Evolutionary conservation across 2,113 vertebrate species (phyloP).

Genomic region (Pica pica): DNA sequence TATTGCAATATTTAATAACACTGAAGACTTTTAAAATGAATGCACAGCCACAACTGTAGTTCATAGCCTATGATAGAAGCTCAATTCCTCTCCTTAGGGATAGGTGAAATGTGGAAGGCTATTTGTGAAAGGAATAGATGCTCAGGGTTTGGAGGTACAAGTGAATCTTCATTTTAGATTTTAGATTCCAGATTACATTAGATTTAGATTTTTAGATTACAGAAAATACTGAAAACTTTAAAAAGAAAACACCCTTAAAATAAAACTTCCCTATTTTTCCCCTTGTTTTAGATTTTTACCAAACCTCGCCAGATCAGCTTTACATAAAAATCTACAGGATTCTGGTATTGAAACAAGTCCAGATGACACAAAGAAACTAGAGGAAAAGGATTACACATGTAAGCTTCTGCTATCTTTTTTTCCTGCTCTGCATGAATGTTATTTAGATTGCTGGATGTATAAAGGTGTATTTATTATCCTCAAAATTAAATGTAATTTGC

Average conservation of each 20-base stretch:
- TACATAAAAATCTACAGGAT: constrained; percentile 85
- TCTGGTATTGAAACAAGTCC: constrained; percentile 72
- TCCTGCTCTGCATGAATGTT: neutral
- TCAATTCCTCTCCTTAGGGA: neutral
- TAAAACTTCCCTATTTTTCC: neutral
- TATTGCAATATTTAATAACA: neutral
- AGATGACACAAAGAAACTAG: constrained; percentile 41
- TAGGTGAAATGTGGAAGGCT: neutral
- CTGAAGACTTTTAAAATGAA: neutral
- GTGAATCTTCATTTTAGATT: neutral
- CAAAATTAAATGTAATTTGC: neutral
- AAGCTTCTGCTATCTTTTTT: constrained; percentile 48
- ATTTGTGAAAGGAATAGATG: neutral
- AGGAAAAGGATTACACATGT: constrained; percentile 77
- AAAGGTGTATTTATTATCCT: neutral
- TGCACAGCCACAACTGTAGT: fast-evolving
- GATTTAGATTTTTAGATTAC: neutral
- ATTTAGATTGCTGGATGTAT: neutral
- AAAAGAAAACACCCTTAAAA: neutral
- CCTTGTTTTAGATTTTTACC: constrained; percentile 85
- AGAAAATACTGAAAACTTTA: neutral
- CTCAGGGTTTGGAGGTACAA: neutral
- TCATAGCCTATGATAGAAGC: neutral
- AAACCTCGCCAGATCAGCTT: constrained; percentile 83
- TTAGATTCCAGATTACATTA: neutral